These are phyloP conservation scores for Eustalomyia histrio DNA, from an alignment of 2,888 invertebrate species.

Conservation along the genomic window DNA sequence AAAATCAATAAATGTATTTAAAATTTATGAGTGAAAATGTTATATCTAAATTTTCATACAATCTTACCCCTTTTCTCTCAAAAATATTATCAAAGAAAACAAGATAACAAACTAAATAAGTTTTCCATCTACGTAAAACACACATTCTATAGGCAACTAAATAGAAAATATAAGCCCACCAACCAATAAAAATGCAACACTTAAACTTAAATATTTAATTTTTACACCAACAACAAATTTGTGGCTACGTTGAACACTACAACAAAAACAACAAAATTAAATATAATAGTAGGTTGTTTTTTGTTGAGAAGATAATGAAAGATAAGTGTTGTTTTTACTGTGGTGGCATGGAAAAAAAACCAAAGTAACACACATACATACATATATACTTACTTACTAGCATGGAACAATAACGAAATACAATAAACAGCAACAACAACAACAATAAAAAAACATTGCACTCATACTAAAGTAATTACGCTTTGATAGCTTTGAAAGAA, in stretches of 20 bases:
- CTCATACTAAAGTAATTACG: constrained; percentile 38
- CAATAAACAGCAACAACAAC: background rate
- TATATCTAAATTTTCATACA: too few species aligned
- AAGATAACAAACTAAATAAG: background rate
- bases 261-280: constrained; percentile 18
- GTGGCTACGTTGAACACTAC: constrained; percentile 38
- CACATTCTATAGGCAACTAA: background rate
- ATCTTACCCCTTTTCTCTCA: background rate
- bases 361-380: background rate
- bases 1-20: too few species aligned
- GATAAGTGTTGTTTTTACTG: background rate
- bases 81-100: background rate
- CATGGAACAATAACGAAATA: background rate
- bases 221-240: constrained; percentile 35
- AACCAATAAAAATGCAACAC: constrained; percentile 62
- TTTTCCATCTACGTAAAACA: background rate
- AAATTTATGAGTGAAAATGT: too few species aligned
- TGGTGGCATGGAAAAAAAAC: background rate
- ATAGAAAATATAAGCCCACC: background rate
- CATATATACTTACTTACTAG: background rate
- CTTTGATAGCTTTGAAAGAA: constrained; percentile 60
- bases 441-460: background rate
- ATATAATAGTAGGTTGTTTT: background rate
- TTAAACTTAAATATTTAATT: constrained; percentile 59
- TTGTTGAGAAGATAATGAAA: background rate